Conservation (phyloP, 2,888 invertebrate genomes). For the Suillia variegata region DNA sequence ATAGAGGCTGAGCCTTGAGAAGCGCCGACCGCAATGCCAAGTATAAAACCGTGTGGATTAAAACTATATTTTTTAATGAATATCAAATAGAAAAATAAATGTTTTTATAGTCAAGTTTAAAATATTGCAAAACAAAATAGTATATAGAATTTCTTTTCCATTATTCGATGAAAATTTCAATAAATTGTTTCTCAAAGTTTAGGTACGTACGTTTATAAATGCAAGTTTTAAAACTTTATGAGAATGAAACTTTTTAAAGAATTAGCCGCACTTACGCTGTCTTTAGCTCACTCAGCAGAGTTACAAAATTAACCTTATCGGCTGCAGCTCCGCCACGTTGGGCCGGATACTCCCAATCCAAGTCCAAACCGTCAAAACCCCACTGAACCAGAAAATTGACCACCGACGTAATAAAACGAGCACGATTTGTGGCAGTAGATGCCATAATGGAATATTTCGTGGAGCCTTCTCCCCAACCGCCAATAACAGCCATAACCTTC, state of each 20-base stretch:
- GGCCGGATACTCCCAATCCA: constrained; percentile 93
- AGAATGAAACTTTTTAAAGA: too few species aligned
- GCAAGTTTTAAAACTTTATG: too few species aligned
- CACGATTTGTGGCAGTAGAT: constrained; percentile 72
- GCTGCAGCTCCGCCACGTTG: constrained; percentile 57
- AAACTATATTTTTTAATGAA: too few species aligned
- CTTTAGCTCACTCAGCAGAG: too few species aligned
- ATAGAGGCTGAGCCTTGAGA: constrained; percentile 29
- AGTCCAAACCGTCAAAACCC: constrained; percentile 86
- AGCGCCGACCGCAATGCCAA: constrained; percentile 68
- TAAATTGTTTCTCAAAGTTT: too few species aligned
- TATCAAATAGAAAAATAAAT: too few species aligned
- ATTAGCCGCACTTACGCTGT: too few species aligned
- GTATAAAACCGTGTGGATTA: constrained; percentile 63
- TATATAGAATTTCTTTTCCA: too few species aligned
- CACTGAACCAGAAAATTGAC: constrained; percentile 76
- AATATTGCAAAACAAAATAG: too few species aligned
- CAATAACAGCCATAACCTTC: constrained; percentile 83
- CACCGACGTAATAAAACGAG: constrained; percentile 74
- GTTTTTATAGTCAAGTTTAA: too few species aligned
- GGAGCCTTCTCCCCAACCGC: constrained; percentile 93
- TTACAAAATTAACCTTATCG: constrained; percentile 77
- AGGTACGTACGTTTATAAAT: too few species aligned
- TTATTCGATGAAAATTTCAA: too few species aligned
- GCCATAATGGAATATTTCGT: constrained; percentile 85